Conservation (phyloP, 2,888 invertebrate genomes). For the Rhorus exstirpatorius region DNA sequence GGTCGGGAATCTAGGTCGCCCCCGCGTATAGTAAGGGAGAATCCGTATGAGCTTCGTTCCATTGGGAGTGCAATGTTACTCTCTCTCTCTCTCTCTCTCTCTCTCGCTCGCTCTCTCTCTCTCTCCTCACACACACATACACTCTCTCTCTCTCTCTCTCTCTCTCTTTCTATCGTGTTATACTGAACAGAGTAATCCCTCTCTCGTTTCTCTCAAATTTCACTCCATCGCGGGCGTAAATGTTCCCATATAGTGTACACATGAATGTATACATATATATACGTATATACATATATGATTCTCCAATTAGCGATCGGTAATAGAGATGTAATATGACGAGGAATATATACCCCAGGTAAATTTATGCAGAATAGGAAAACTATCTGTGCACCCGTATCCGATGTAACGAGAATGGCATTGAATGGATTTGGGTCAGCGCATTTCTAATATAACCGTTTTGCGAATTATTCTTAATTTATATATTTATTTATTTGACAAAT, state of each 20-base stretch:
- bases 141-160: too few species aligned
- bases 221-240: conserved; percentile 38
- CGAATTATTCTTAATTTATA: too few species aligned
- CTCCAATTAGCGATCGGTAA: conserved; percentile 58
- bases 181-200: conserved; percentile 24
- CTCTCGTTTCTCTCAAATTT: conserved; percentile 39
- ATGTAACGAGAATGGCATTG: too few species aligned
- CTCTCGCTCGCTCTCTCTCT: too few species aligned
- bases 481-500: too few species aligned
- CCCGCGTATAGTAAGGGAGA: conserved; percentile 24
- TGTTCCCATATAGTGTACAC: not conserved
- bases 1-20: conserved; percentile 68
- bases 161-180: too few species aligned
- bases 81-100: too few species aligned
- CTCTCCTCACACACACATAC: too few species aligned
- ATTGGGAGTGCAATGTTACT: conserved; percentile 41
- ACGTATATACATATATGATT: conserved; percentile 3
- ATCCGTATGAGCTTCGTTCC: conserved; percentile 35
- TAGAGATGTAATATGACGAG: conserved; percentile 49
- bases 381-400: too few species aligned
- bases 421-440: too few species aligned
- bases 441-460: too few species aligned
- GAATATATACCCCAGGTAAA: conserved; percentile 11
- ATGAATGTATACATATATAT: not conserved
- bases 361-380: not conserved